Conservation (phyloP, 2,113 vertebrate genomes). For the Leucosticte australis region DNA sequence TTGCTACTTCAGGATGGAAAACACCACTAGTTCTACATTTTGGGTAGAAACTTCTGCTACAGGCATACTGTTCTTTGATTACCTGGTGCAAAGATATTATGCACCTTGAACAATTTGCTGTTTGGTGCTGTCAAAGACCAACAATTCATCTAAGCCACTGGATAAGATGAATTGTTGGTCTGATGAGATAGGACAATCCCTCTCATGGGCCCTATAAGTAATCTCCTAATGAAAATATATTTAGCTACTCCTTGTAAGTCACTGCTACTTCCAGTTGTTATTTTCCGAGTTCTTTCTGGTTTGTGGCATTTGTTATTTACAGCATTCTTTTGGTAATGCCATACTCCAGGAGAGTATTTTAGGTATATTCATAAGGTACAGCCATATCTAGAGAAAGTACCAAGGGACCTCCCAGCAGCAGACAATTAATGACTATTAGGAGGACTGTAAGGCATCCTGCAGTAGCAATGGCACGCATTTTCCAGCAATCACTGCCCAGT, state of each 20-base stretch:
- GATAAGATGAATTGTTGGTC: neutral
- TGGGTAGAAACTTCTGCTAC: neutral
- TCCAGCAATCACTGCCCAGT: slow-evolving; percentile 10
- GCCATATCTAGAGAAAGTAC: neutral
- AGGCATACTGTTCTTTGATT: neutral
- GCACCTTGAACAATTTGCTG: neutral
- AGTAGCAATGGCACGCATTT: neutral
- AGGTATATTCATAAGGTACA: neutral
- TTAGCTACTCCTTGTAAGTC: neutral
- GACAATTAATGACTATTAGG: neutral
- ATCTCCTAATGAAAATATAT: neutral
- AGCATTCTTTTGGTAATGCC: neutral
- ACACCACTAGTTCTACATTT: neutral
- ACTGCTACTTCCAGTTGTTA: neutral
- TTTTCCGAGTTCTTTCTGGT: neutral
- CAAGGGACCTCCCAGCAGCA: neutral
- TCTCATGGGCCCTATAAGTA: neutral
- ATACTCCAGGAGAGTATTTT: neutral
- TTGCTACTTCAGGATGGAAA: neutral
- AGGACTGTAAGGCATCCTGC: neutral
- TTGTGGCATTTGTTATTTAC: neutral
- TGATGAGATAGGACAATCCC: neutral
- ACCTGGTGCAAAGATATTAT: neutral
- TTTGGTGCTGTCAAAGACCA: neutral
- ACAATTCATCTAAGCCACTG: neutral